Evolutionary conservation across 2,113 vertebrate species (phyloP).

Genomic region (Atractosteus spatula): DNA sequence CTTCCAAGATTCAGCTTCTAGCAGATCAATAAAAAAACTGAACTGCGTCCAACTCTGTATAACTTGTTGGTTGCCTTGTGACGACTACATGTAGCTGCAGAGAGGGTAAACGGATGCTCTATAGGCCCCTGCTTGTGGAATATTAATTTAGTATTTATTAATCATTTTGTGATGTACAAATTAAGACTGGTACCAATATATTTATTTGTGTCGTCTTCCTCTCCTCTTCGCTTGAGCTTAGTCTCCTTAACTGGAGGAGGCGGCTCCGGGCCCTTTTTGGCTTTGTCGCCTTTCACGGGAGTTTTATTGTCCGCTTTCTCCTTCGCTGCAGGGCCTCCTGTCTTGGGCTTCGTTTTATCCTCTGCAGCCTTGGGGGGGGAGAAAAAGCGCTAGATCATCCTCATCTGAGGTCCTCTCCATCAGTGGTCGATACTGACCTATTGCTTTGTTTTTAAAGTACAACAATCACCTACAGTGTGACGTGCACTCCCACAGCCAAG

Average conservation of each 20-base stretch:
- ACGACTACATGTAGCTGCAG: too few relatives aligned
- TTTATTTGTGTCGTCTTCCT: conserved; percentile 49
- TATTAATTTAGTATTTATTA: neutral
- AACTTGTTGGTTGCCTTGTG: too few relatives aligned
- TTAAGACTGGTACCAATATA: conserved; percentile 69
- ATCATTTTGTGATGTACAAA: neutral
- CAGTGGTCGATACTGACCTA: too few relatives aligned
- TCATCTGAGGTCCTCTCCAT: too few relatives aligned
- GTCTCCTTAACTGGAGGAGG: conserved; percentile 53
- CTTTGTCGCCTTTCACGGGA: conserved; percentile 61
- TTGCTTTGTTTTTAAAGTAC: too few relatives aligned
- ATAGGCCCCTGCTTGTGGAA: neutral
- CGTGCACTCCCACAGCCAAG: too few relatives aligned
- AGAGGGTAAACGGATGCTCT: too few relatives aligned
- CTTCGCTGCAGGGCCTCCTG: conserved; percentile 32
- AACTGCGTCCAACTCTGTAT: too few relatives aligned
- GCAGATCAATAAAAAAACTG: too few relatives aligned
- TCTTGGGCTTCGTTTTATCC: conserved; percentile 47
- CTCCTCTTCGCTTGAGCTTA: conserved; percentile 69
- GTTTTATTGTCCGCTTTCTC: conserved; percentile 50
- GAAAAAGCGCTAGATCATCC: too few relatives aligned
- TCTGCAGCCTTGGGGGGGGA: conserved; percentile 48
- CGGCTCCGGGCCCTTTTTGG: conserved; percentile 45
- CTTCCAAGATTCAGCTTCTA: too few relatives aligned
- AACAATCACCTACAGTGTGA: too few relatives aligned